Evolutionary conservation across 2,797 vertebrate species (phyloP), one percentile per base, ranked within the genome.

Genomic region (Sebastes kiyomatsui): DNA sequence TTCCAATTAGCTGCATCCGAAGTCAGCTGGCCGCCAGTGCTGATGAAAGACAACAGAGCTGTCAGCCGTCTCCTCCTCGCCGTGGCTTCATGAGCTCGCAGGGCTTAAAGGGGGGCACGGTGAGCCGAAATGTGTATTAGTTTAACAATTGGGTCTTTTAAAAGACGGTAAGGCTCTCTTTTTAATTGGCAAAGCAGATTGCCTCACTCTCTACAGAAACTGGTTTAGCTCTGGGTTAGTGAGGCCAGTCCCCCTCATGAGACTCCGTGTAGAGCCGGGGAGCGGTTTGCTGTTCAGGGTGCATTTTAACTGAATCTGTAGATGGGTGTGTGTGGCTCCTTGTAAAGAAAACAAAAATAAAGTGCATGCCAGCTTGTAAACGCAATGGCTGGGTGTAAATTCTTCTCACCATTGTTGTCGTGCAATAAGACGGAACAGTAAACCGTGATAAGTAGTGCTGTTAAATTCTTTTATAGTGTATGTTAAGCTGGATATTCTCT

Each of bases 1-100:
- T 94, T 93, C 90, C 89, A 94, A 93, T 93, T 92, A 93, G 71
- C 64, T 3, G 3, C 49, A 71, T 81, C 70, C 55, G 23, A 81
- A 88, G 77, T 88, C 75, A 75, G 83, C 84, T 79, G 79, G 79
- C 71, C 66, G 35, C 76, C 87, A 67, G 77, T 46, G 81, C 68
- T 72, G 78, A 92, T 90, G 84, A 88, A 86, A 88, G 88, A 75
- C 86, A 65, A 65, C n/a, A 2, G 60, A 70, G 83, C 81, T 81
- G 88, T 90, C 85, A 79, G 81, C 32, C n/a, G 16, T 49, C 74
- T 81, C 78, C 38, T 67, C 66, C 65, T 62, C 6, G 74, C 60
- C 35, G 5, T 16, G 25, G 81, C 69, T 78, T 62, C 22, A 4
- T 55, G 66, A 78, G 70, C 64, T 82, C 67, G 64, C 46, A 69